Conservation (phyloP, 2,113 vertebrate species). For the Hoplias malabaricus region DNA sequence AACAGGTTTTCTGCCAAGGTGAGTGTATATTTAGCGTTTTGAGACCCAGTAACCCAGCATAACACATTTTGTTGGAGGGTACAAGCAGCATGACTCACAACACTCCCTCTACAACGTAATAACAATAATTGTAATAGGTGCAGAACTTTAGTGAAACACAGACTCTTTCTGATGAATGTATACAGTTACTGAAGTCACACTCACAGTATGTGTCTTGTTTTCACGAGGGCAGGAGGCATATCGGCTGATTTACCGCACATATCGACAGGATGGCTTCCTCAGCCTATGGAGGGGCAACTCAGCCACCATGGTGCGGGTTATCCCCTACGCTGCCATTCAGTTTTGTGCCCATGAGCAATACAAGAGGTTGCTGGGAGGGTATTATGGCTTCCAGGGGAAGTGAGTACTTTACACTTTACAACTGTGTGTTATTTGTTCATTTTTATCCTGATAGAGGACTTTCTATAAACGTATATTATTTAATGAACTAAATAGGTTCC, state of each 20-base stretch:
- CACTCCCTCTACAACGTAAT: too few relatives aligned
- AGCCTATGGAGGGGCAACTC: slow-evolving; percentile 97
- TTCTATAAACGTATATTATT: not conserved
- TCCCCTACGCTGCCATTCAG: slow-evolving; percentile 96
- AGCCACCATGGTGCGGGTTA: slow-evolving; percentile 95
- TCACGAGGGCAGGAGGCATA: slow-evolving; percentile 83
- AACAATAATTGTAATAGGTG: not conserved
- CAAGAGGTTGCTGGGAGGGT: slow-evolving; percentile 84
- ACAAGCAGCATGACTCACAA: too few relatives aligned
- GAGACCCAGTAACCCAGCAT: not conserved
- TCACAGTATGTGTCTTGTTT: not conserved
- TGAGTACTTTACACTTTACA: slow-evolving; percentile 66
- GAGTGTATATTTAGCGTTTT: slow-evolving; percentile 56
- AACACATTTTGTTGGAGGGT: not conserved
- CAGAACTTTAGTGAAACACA: too few relatives aligned
- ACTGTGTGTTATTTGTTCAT: not conserved
- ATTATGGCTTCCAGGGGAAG: slow-evolving; percentile 92
- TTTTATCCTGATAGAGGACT: not conserved
- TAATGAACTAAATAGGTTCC: too few relatives aligned
- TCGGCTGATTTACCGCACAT: slow-evolving; percentile 90
- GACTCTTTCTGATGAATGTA: not conserved
- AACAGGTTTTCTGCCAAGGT: slow-evolving; percentile 97
- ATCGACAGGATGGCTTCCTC: slow-evolving; percentile 89
- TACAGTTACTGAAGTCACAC: not conserved
- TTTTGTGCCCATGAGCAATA: slow-evolving; percentile 96